Evolutionary conservation across 2,888 invertebrate genomes (phyloP).

Genomic region (Sminthurides aquaticus): DNA sequence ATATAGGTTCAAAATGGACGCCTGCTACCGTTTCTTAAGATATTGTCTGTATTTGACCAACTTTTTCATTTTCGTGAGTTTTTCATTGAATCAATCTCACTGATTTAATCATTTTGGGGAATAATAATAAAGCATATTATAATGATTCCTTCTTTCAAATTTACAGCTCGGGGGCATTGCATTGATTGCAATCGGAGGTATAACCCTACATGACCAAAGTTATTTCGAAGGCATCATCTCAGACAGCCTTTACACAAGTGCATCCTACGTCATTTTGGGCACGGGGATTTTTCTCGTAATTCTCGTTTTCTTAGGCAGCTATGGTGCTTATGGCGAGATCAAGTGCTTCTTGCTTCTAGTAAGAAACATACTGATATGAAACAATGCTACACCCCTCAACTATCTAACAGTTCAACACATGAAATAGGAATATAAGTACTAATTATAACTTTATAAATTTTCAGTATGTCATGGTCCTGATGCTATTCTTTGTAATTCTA

Average conservation of each 20-base stretch:
- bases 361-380: constrained; percentile 44
- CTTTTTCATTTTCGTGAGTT: constrained; percentile 1
- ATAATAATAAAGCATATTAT: too few species aligned
- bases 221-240: constrained; percentile 77
- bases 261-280: constrained; percentile 73
- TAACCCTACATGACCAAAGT: constrained; percentile 75
- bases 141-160: constrained; percentile 1
- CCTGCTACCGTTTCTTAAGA: not conserved
- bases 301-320: constrained; percentile 81
- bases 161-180: constrained; percentile 68
- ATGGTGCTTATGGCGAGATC: constrained; percentile 88
- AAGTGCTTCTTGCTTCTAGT: constrained; percentile 88
- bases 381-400: not conserved
- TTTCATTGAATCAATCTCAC: not conserved
- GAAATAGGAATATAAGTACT: not conserved
- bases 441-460: constrained; percentile 38
- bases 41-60: not conserved
- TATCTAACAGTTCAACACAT: not conserved
- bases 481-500: constrained; percentile 82
- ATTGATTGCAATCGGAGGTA: constrained; percentile 71
- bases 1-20: constrained; percentile 8
- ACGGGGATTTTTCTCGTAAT: constrained; percentile 73
- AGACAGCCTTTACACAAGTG: constrained; percentile 77
- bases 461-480: constrained; percentile 80
- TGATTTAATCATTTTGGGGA: too few species aligned